A percentile compares a stretch with the other conserved stretches of the same genome.
Conservation (phyloP, 2,797 vertebrate genomes). For the Oophaga sylvatica region DNA sequence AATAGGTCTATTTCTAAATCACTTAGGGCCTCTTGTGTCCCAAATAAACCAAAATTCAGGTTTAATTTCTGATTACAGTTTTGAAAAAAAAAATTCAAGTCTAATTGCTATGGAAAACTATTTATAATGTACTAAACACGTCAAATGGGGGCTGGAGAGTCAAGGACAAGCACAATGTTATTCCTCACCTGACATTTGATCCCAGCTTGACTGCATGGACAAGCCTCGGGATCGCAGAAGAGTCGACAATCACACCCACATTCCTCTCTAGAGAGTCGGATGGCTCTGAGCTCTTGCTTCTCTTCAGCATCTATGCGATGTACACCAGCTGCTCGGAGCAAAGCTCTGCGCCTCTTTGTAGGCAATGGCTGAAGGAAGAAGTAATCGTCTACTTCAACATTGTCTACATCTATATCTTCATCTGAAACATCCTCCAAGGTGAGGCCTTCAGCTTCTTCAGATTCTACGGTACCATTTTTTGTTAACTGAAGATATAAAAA, state of each 20-base stretch:
- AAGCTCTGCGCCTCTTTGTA: slow-evolving; percentile 87
- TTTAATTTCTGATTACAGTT: too few relatives aligned
- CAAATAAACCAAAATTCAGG: too few relatives aligned
- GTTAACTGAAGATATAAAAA: slow-evolving; percentile 79
- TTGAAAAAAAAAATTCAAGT: background rate
- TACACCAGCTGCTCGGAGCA: slow-evolving; percentile 89
- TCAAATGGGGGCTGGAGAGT: too few relatives aligned
- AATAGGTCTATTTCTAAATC: too few relatives aligned
- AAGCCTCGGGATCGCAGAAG: slow-evolving; percentile 92
- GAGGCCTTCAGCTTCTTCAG: slow-evolving; percentile 87
- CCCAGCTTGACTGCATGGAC: slow-evolving; percentile 93
- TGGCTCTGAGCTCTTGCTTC: slow-evolving; percentile 89
- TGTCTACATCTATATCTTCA: slow-evolving; percentile 91
- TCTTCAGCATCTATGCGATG: slow-evolving; percentile 92
- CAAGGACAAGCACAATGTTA: background rate
- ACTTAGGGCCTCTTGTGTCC: too few relatives aligned
- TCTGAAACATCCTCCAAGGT: slow-evolving; percentile 92
- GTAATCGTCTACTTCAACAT: slow-evolving; percentile 91
- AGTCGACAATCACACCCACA: slow-evolving; percentile 93
- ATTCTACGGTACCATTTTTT: slow-evolving; percentile 90
- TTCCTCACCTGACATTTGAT: slow-evolving; percentile 90
- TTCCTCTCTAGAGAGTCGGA: slow-evolving; percentile 92
- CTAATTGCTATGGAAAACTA: background rate
- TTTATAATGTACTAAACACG: background rate
- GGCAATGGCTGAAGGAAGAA: slow-evolving; percentile 94